These are phyloP conservation scores for Masticophis lateralis DNA, from an alignment of 2,797 vertebrate species.

Conservation along the genomic window DNA sequence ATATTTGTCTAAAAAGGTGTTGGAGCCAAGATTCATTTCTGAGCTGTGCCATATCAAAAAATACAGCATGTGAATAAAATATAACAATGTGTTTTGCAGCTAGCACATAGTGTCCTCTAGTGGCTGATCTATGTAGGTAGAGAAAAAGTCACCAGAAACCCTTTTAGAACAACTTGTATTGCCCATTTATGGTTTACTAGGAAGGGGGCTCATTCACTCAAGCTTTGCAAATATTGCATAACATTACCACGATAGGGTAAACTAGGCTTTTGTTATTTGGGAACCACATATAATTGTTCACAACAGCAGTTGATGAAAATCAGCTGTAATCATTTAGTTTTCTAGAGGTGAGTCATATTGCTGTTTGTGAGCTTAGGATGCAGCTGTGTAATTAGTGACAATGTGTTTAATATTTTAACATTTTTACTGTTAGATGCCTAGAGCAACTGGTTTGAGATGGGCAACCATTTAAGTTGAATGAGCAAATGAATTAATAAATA, in stretches of 20 bases:
- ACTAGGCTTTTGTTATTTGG: background rate
- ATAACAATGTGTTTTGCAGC: background rate
- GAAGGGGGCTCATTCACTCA: background rate
- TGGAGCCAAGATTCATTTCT: background rate
- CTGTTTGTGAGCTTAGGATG: background rate
- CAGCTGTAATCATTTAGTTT: background rate
- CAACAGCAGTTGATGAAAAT: background rate
- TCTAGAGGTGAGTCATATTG: background rate
- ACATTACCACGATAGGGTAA: background rate
- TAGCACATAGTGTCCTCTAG: slow-evolving; percentile 1
- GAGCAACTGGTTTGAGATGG: background rate
- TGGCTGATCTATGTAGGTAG: background rate
- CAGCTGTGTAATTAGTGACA: background rate
- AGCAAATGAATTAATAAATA: background rate
- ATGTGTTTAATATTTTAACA: background rate
- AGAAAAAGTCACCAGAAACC: background rate
- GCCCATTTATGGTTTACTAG: background rate
- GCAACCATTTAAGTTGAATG: background rate
- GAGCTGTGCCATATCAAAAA: background rate
- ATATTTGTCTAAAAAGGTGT: background rate
- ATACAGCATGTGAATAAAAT: background rate
- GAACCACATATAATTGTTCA: background rate
- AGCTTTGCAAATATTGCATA: background rate
- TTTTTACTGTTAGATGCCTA: background rate
- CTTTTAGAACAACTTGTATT: background rate